These are phyloP conservation scores for Hipposideros armiger DNA, from an alignment of 2,113 vertebrate genomes.

Conservation along the genomic window DNA sequence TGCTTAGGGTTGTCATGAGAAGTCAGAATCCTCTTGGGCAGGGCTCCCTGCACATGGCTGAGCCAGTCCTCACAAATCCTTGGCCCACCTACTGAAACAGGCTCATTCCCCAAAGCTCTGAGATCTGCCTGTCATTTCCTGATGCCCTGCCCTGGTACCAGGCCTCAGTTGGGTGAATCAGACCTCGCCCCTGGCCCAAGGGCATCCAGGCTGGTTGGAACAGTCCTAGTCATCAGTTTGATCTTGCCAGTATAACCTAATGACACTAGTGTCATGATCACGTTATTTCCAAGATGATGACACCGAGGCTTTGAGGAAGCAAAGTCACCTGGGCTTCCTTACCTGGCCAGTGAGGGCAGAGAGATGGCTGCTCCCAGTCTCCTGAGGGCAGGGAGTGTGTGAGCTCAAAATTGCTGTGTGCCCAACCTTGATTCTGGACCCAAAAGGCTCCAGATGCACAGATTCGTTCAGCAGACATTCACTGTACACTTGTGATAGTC, in stretches of 20 bases:
- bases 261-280: conserved; percentile 56
- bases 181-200: not conserved
- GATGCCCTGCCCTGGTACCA: conserved; percentile 25
- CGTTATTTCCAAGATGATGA: conserved; percentile 27
- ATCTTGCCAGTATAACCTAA: conserved; percentile 48
- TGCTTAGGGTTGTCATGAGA: not conserved
- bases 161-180: conserved; percentile 53
- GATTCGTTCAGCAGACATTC: not conserved
- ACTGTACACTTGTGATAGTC: not conserved
- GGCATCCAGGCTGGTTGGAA: conserved; percentile 9
- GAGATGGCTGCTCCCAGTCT: not conserved
- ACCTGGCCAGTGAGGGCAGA: conserved; percentile 8
- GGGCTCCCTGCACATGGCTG: not conserved
- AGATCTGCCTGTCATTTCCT: conserved; percentile 55
- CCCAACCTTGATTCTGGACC: conserved; percentile 7
- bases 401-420: not conserved
- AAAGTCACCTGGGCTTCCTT: conserved; percentile 4
- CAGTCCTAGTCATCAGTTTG: not conserved
- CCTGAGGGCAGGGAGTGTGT: not conserved
- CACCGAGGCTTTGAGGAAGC: not conserved
- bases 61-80: not conserved
- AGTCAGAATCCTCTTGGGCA: conserved; percentile 54
- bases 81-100: conserved; percentile 16
- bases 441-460: not conserved
- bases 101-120: not conserved